Base-by-base conservation (phyloP, 2,888 invertebrate genomes). In the Drosophila anomelani region DNA sequence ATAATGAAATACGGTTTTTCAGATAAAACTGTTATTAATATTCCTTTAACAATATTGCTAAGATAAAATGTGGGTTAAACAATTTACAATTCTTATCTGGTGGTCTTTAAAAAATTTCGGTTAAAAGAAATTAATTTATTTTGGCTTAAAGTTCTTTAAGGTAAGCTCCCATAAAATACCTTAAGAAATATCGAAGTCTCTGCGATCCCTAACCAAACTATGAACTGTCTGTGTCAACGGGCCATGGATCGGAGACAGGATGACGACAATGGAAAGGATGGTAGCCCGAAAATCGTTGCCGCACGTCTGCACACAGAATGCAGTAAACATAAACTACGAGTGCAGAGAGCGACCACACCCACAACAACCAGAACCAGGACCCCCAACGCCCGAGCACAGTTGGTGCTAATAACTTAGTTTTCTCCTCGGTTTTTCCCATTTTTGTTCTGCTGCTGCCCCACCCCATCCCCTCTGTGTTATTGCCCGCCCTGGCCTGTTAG, bases 391-490 rank as follows among this genome's bases (percentile, higher is more conserved):
- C n/a, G 36, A 54, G 61, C 67, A 59, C 80, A 75, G 81, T 77
- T 82, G 78, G 51, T 81, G 81, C 81, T 81, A 85, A 85, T 85
- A 84, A 85, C 83, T 83, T 81, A 71, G 81, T 79, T 82, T 78
- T 81, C 75, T 61, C 34, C 55, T 55, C 63, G 26, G 54, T 56
- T 60, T 58, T 57, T 6, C 41, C 34, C 34, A n/a, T 23, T 8
- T 23, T 53, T 34, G 29, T 51, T 6, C 36, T 36, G 54, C 34
- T 36, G 54, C 39, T 43, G 44, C 47, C 12, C 29, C 23, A 15
- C 4, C 46, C n/a, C 17, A 23, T 53, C 63, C 29, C 8, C 29
- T 32, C 38, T 44, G 51, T 54, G 63, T 69, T 71, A 68, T 69
- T 64, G 53, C 53, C 59, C 56, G 69, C 17, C 67, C 17, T 57